Percentiles rank a stretch among this genome's conserved stretches.
Evolutionary conservation across 1,140 invertebrate species (phyloP).

Genomic region (Neelides sp.): DNA sequence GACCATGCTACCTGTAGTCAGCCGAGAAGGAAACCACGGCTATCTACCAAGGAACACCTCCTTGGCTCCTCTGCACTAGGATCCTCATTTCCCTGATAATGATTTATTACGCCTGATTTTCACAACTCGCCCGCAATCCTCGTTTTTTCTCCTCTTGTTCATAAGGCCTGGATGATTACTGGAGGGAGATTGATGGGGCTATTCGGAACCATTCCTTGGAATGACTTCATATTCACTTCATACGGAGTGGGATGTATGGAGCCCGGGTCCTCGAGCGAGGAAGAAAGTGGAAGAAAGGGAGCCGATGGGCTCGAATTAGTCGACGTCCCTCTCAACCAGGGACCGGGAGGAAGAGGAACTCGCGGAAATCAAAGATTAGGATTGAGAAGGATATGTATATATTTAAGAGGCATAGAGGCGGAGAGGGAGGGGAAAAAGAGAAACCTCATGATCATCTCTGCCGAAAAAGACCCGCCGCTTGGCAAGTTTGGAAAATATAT

Average conservation of each 20-base stretch:
- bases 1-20: neutral
- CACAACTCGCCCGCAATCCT: conserved; percentile 9
- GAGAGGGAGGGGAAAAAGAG: conserved; percentile 15
- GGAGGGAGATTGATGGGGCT: conserved; percentile 19
- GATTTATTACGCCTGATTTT: conserved; percentile 28
- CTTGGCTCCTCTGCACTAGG: neutral
- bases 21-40: neutral
- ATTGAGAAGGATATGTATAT: conserved; percentile 15
- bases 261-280: neutral
- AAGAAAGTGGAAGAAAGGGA: neutral
- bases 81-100: conserved; percentile 25
- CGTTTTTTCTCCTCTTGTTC: conserved; percentile 14
- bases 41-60: neutral
- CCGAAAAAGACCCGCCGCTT: conserved; percentile 13
- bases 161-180: conserved; percentile 11
- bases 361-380: conserved; percentile 31
- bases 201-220: neutral
- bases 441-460: conserved; percentile 22
- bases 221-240: neutral
- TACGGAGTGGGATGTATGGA: neutral
- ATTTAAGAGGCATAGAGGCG: conserved; percentile 4
- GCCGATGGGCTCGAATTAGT: too few species aligned
- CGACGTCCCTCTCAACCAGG: too few species aligned
- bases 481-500: conserved; percentile 26
- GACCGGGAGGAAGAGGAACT: conserved; percentile 8